Evolutionary conservation across 1,140 invertebrate genomes (phyloP), one percentile per base, ranked within the genome.

Genomic region (Cydia amplana): DNA sequence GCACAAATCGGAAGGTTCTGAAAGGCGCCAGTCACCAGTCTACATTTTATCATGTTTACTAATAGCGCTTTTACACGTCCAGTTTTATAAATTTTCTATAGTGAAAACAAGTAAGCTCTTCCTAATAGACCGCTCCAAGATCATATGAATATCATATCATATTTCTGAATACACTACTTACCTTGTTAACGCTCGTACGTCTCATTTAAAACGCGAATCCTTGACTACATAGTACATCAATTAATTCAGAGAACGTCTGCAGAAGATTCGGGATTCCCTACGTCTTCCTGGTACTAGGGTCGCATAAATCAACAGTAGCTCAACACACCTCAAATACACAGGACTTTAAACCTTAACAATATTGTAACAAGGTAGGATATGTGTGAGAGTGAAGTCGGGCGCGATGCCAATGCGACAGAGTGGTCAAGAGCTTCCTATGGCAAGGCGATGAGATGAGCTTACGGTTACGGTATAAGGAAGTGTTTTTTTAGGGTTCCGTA

Each of bases 261-360:
- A 51, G 49, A 60, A 60, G 55, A 20, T 60, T 23, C 55, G 55
- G 55, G 55, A 60, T 60, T 60, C 55, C 55, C 55, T 60, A 2
- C 55, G 55, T 23, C 55, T 60, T 60, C 55, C 55, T 60, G 55
- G 55, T 60, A 60, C 55, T 60, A 60, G 55, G 55, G 55, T 10
- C 20, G 55, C 55, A 60, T 60, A 60, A 60, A 60, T 60, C 55
- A 60, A 12, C 55, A 23, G 55, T 60, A 60, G 20, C 55, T n/a
- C 46, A 7, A 23, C 55, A 60, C 7, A 20, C 18, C 1, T 60
- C 55, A 60, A 7, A 60, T 3, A 10, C 20, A 23, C 3, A 60
- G 20, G 20, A 5, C 1, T 60, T 23, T 60, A 9, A 60, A 60
- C 18, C 55, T 60, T 60, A 20, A 10, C 2, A 10, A 2, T 10